These are phyloP conservation scores for Epiblema foenella DNA, from an alignment of 2,888 invertebrate genomes.

Conservation along the genomic window DNA sequence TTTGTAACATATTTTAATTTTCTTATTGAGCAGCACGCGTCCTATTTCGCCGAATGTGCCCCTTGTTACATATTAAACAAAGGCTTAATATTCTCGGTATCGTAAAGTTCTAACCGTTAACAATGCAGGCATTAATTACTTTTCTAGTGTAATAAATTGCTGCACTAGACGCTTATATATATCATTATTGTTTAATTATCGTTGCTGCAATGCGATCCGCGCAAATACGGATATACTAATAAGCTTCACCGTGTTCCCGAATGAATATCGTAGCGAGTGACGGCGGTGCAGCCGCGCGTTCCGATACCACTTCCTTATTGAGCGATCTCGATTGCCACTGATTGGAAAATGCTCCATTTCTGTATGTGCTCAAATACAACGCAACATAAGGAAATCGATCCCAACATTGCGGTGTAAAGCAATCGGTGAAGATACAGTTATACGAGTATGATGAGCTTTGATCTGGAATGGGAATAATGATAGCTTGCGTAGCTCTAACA, in stretches of 20 bases:
- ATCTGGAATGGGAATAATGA: conserved; percentile 13
- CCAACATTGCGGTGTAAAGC: conserved; percentile 12
- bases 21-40: too few species aligned
- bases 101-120: conserved; percentile 4
- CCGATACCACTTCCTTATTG: conserved; percentile 66
- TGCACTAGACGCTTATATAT: conserved; percentile 20
- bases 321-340: conserved; percentile 54
- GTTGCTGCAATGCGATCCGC: conserved; percentile 25
- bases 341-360: conserved; percentile 45
- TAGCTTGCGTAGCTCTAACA: conserved; percentile 27
- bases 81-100: background rate
- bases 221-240: conserved; percentile 29
- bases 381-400: conserved; percentile 42
- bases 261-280: conserved; percentile 34
- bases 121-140: background rate
- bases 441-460: conserved; percentile 10
- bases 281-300: conserved; percentile 44
- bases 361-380: conserved; percentile 39
- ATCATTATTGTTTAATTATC: conserved; percentile 35
- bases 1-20: background rate
- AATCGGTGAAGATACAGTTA: conserved; percentile 28
- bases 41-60: too few species aligned
- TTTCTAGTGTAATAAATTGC: conserved; percentile 6
- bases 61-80: too few species aligned
- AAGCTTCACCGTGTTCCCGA: conserved; percentile 22